phyloP scores from a whole-genome alignment of 2,797 vertebrate species.

The Rhinophrynus dorsalis region DNA sequence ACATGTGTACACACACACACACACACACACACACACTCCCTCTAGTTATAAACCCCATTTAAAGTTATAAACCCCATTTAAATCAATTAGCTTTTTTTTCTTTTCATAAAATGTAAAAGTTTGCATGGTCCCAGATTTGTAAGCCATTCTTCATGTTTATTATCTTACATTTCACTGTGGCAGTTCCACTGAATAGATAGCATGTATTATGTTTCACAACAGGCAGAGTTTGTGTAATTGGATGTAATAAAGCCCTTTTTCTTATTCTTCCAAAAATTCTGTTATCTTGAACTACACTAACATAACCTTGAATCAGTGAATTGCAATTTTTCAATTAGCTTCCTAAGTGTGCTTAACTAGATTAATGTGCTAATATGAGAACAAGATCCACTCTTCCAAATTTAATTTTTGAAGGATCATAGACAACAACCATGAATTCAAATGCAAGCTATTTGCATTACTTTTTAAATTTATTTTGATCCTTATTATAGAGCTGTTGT shows the following conservation, averaged over 20 bases:
- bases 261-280: not conserved
- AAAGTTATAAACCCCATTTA: too few species aligned
- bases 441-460: not conserved
- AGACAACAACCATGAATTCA: not conserved
- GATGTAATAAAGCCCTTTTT: not conserved
- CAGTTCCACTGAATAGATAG: not conserved
- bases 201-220: not conserved
- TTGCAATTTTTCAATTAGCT: conserved; percentile 28
- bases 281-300: conserved; percentile 14
- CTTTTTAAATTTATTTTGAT: not conserved
- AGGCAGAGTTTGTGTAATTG: not conserved
- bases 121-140: too few species aligned
- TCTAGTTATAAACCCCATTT: too few species aligned
- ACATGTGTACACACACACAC: too few species aligned
- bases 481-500: not conserved
- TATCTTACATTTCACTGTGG: not conserved
- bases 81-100: too few species aligned
- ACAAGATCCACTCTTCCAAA: conserved; percentile 25
- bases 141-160: not conserved
- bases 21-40: too few species aligned
- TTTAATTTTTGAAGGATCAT: conserved; percentile 13
- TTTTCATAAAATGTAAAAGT: too few species aligned
- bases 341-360: conserved; percentile 28
- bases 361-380: conserved; percentile 29
- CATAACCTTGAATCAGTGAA: conserved; percentile 8